Evolutionary conservation across 2,797 vertebrate genomes (phyloP), one percentile per base, ranked within the genome.

Genomic region (Sebastes paucispinis): DNA sequence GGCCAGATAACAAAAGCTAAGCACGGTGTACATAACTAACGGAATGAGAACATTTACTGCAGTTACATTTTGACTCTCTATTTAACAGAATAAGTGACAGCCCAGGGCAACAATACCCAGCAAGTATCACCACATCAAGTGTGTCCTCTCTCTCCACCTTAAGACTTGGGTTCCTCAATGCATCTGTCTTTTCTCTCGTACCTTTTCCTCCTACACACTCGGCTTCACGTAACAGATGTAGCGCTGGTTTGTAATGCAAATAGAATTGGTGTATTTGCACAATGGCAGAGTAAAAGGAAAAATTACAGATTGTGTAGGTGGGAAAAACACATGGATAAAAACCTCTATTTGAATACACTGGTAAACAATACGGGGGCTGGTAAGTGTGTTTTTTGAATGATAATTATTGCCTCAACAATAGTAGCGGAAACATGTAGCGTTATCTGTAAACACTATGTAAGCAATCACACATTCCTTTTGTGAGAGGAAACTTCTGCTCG

Each of bases 1-100:
- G 91, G 77, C 76, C 83, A 89, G 72, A 87, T 67, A 79, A 86
- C 67, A 78, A 78, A 86, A 70, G 70, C 72, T 69, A 55, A 68
- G 68, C 73, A 62, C 34, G 67, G 55, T 32, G 47, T 64, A 69
- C 1, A 75, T 73, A 75, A 89, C 50, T 43, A 58, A 77, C 20
- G 20, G 74, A 84, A 47, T 2, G 64, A 29, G 39, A 69, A 52
- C 24, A 75, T 72, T 65, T 36, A 50, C 66, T 58, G 58, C 60
- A 27, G 66, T 73, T 73, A 47, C 43, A 77, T 80, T 77, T 55
- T 79, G 55, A 81, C 58, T 83, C 62, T 71, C 6, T 31, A 66
- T 29, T 81, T 74, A 58, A 85, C 64, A 80, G 39, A 81, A 54
- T 77, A 83, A 84, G 54, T 82, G 83, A 81, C 77, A 88, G 75